A percentile compares a stretch with the other conserved stretches of the same genome.
Conservation (phyloP, 2,113 vertebrate species). For the Hemiprocne comata region DNA sequence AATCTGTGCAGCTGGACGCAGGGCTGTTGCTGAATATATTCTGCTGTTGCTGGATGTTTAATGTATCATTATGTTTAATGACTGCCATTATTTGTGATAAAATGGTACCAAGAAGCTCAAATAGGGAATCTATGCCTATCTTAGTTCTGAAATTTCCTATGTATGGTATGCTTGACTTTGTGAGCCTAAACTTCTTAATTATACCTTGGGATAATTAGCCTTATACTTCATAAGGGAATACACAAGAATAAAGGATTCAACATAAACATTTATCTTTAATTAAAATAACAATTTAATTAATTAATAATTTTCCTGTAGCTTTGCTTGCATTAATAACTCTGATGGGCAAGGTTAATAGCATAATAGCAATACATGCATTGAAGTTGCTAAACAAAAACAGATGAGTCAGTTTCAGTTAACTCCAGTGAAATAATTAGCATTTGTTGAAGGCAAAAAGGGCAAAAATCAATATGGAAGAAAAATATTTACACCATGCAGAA, state of each 20-base stretch:
- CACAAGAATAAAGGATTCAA: background rate
- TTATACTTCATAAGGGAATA: background rate
- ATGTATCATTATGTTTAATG: background rate
- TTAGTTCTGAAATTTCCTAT: background rate
- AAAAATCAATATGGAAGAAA: conserved; percentile 53
- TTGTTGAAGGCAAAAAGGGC: conserved; percentile 38
- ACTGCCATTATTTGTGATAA: background rate
- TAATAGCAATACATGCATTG: conserved; percentile 12
- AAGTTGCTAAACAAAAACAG: conserved; percentile 33
- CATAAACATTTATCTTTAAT: background rate
- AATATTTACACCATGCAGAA: conserved; percentile 31
- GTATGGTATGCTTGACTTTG: background rate
- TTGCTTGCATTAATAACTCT: background rate
- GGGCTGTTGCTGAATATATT: background rate
- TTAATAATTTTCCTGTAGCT: background rate
- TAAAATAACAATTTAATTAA: conserved; percentile 8
- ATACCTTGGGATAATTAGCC: background rate
- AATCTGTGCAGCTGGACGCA: background rate
- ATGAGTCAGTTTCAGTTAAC: conserved; percentile 19
- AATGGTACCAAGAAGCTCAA: background rate
- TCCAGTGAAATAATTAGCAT: conserved; percentile 54
- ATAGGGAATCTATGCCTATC: background rate
- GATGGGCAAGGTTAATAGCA: background rate
- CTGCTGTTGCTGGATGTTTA: background rate
- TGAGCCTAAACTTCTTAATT: background rate